Conservation (phyloP, 2,888 invertebrate species). For the Drosophila kuntzei region DNA sequence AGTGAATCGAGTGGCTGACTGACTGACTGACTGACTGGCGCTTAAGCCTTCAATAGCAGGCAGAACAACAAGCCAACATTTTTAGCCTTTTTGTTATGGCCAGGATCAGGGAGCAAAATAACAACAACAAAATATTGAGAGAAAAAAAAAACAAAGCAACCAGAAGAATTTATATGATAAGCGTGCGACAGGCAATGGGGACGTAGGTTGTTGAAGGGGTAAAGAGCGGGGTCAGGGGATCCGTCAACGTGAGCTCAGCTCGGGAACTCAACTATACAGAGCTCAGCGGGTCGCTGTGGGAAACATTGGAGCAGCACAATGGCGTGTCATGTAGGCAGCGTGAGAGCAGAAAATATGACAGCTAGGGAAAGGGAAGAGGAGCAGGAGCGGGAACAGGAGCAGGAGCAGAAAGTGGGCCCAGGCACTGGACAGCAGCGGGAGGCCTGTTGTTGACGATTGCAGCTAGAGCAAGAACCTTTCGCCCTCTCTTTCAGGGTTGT, state of each 20-base stretch:
- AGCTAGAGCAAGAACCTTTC: slow-evolving; percentile 12
- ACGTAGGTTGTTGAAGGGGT: neutral
- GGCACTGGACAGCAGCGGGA: slow-evolving; percentile 52
- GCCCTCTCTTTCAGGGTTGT: neutral
- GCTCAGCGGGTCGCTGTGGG: slow-evolving; percentile 53
- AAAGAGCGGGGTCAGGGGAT: neutral
- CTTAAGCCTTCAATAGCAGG: slow-evolving; percentile 79
- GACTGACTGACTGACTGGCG: slow-evolving; percentile 56
- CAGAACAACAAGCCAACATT: slow-evolving; percentile 64
- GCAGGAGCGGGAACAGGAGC: neutral
- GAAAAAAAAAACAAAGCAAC: slow-evolving; percentile 54
- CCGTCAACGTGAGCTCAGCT: slow-evolving; percentile 50
- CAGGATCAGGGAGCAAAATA: slow-evolving; percentile 59
- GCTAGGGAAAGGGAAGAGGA: slow-evolving; percentile 32
- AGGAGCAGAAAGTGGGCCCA: neutral
- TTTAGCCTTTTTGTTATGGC: slow-evolving; percentile 74
- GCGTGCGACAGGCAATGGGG: slow-evolving; percentile 58
- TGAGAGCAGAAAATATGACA: slow-evolving; percentile 78
- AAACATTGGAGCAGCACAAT: slow-evolving; percentile 57
- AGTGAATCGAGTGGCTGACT: slow-evolving; percentile 29
- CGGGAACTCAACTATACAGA: slow-evolving; percentile 32
- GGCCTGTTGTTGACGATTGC: slow-evolving; percentile 71
- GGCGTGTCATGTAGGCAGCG: slow-evolving; percentile 66
- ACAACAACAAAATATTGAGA: slow-evolving; percentile 23
- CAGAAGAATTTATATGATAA: slow-evolving; percentile 77